Conservation (phyloP, 2,888 invertebrate genomes). For the Megastigmus dorsalis region DNA sequence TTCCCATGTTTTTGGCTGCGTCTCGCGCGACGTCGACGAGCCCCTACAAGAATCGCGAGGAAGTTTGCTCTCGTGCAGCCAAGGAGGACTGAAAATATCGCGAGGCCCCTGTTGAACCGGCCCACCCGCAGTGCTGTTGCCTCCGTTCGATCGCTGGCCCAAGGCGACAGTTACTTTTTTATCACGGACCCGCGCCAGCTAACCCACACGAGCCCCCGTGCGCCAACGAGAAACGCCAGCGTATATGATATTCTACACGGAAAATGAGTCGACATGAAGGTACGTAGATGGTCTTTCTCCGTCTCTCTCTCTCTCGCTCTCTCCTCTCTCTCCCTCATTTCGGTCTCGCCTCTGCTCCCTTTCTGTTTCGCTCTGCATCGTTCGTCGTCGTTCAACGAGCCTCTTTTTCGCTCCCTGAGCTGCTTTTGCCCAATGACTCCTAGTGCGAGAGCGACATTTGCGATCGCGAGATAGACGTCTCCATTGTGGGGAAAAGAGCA, state of each 20-base stretch:
- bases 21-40: constrained; percentile 37
- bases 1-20: constrained; percentile 44
- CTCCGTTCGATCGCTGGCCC: neutral
- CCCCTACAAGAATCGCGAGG: constrained; percentile 10
- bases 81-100: neutral
- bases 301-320: constrained; percentile 15
- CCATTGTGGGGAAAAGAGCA: too few species aligned
- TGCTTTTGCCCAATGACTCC: neutral
- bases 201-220: constrained; percentile 23
- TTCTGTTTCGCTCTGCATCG: too few species aligned
- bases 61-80: constrained; percentile 5
- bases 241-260: constrained; percentile 74
- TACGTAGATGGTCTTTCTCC: constrained; percentile 79
- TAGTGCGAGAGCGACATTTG: neutral
- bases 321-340: neutral
- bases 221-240: constrained; percentile 50
- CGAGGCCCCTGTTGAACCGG: constrained; percentile 1
- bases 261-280: constrained; percentile 97
- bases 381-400: too few species aligned
- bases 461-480: neutral
- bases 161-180: constrained; percentile 2
- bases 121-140: too few species aligned
- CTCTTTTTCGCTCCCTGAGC: too few species aligned
- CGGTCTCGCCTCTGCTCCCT: too few species aligned
- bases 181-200: constrained; percentile 7